Conservation (phyloP, 1,140 invertebrate genomes). For the Arion vulgaris region DNA sequence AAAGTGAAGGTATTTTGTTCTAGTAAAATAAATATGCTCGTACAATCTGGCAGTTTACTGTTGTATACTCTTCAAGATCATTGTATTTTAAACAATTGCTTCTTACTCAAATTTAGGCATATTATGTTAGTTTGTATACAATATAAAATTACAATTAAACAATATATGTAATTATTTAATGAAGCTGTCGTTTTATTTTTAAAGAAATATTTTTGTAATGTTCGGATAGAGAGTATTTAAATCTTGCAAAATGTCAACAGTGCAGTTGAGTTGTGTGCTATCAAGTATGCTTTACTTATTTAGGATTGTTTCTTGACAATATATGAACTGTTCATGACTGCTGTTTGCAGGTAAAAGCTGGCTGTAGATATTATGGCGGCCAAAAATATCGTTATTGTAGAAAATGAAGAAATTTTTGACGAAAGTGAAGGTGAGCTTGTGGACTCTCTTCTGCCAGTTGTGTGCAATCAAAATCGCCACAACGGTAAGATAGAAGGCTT, state of each 20-base stretch:
- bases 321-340: neutral
- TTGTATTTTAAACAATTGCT: too few species aligned
- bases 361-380: constrained; percentile 16
- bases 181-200: too few species aligned
- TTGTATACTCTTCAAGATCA: too few species aligned
- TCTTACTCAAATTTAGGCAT: too few species aligned
- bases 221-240: neutral
- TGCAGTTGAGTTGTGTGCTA: neutral
- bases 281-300: neutral
- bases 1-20: too few species aligned
- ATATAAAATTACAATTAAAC: too few species aligned
- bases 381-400: constrained; percentile 24
- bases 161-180: too few species aligned
- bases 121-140: too few species aligned
- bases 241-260: neutral
- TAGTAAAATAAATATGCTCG: too few species aligned
- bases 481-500: constrained; percentile 82
- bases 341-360: too few species aligned
- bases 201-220: too few species aligned
- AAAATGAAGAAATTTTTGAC: constrained; percentile 44
- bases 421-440: constrained; percentile 58
- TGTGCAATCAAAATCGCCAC: constrained; percentile 79
- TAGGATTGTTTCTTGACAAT: neutral
- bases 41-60: too few species aligned
- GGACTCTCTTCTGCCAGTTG: constrained; percentile 64